Conservation (phyloP, 2,888 invertebrate genomes). For the Dendrolimus houi region DNA sequence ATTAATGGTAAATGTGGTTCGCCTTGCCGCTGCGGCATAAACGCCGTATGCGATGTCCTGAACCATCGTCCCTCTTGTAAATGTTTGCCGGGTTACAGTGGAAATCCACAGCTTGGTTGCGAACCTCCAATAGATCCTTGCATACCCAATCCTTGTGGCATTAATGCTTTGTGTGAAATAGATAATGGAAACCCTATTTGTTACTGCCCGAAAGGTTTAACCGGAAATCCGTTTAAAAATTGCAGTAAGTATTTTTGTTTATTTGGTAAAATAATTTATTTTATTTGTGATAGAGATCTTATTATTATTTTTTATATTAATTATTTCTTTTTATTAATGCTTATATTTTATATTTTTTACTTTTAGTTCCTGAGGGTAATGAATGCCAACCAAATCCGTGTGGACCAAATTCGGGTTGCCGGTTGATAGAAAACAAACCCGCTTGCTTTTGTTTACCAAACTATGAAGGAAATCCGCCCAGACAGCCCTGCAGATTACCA, state of each 20-base stretch:
- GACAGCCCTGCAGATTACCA: slow-evolving; percentile 81
- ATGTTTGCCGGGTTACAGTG: slow-evolving; percentile 88
- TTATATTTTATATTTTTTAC: slow-evolving; percentile 16
- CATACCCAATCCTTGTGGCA: slow-evolving; percentile 91
- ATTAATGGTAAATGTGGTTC: slow-evolving; percentile 85
- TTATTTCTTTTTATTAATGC: background rate
- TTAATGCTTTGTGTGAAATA: slow-evolving; percentile 88
- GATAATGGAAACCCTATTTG: slow-evolving; percentile 92
- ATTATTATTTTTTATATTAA: background rate
- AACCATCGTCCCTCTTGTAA: slow-evolving; percentile 88
- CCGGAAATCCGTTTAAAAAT: slow-evolving; percentile 92
- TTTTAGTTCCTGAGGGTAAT: slow-evolving; percentile 90
- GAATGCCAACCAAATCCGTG: slow-evolving; percentile 90
- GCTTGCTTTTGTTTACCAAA: slow-evolving; percentile 93
- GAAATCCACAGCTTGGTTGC: slow-evolving; percentile 84
- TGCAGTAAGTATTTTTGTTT: slow-evolving; percentile 83
- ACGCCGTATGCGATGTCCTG: slow-evolving; percentile 88
- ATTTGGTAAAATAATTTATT: no score
- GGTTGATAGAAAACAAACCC: slow-evolving; percentile 83
- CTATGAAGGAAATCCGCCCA: slow-evolving; percentile 90
- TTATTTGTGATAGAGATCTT: no score
- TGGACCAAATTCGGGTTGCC: slow-evolving; percentile 89
- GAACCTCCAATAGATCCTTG: slow-evolving; percentile 86
- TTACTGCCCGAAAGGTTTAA: slow-evolving; percentile 91
- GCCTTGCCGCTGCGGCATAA: slow-evolving; percentile 86